phyloP scores from a whole-genome alignment of 2,797 vertebrate genomes.

The Alosa sapidissima region DNA sequence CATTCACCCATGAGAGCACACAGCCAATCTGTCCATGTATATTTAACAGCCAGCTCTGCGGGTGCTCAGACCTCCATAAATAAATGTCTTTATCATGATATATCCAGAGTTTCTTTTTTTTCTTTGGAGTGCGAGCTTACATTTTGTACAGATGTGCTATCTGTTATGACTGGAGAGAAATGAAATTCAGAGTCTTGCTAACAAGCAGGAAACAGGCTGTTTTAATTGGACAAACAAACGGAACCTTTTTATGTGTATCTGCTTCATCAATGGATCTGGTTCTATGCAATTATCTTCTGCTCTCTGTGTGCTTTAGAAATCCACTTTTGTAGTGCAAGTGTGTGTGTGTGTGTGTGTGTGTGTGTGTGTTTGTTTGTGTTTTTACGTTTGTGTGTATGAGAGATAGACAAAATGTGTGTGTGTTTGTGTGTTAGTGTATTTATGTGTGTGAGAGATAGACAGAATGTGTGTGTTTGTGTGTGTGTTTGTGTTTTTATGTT shows the following conservation, averaged over 20 bases:
- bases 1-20: neutral
- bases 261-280: conserved; percentile 1
- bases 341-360: neutral
- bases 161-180: neutral
- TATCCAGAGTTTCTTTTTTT: neutral
- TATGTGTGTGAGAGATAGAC: neutral
- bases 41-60: neutral
- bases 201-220: conserved; percentile 1
- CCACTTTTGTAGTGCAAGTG: neutral
- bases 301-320: neutral
- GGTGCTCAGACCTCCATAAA: neutral
- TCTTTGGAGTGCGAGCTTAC: neutral
- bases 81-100: neutral
- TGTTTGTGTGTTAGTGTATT: neutral
- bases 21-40: neutral
- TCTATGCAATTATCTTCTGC: neutral
- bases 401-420: neutral
- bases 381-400: neutral
- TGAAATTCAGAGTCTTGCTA: neutral
- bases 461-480: neutral
- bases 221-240: conserved; percentile 18
- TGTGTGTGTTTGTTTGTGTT: neutral
- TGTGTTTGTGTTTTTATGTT: neutral
- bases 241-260: conserved; percentile 10
- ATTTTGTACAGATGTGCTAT: neutral